Evolutionary conservation across 2,888 invertebrate genomes (phyloP).

Genomic region (Brachycybe producta): DNA sequence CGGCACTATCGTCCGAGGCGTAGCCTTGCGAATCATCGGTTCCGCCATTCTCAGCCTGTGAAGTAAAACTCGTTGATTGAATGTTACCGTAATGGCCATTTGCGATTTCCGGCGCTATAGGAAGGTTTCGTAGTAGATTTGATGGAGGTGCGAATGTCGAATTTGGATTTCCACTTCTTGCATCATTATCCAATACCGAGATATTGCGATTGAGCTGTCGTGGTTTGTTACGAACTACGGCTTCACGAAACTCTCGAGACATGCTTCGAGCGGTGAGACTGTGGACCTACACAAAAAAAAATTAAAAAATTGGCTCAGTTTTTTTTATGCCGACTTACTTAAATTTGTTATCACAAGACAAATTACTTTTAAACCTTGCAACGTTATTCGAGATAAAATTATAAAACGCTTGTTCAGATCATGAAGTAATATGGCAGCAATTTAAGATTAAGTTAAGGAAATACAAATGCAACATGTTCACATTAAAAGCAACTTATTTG

Average conservation of each 20-base stretch:
- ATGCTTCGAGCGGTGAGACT: slow-evolving; percentile 68
- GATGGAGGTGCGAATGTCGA: background rate
- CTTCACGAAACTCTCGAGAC: slow-evolving; percentile 51
- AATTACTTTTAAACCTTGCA: no score
- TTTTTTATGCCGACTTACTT: no score
- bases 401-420: no score
- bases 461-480: no score
- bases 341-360: no score
- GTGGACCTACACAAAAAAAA: slow-evolving; percentile 41
- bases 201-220: slow-evolving; percentile 12
- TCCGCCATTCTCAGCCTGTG: no score
- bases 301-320: background rate
- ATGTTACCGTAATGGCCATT: background rate
- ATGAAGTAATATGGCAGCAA: no score
- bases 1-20: slow-evolving; percentile 24
- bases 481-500: no score
- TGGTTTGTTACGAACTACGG: slow-evolving; percentile 10
- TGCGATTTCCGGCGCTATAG: background rate
- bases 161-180: background rate
- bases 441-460: no score
- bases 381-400: no score
- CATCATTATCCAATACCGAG: slow-evolving; percentile 3
- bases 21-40: slow-evolving; percentile 21
- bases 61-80: background rate
- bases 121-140: background rate